Conservation (phyloP, 2,113 vertebrate species). For the Podilymbus podiceps region DNA sequence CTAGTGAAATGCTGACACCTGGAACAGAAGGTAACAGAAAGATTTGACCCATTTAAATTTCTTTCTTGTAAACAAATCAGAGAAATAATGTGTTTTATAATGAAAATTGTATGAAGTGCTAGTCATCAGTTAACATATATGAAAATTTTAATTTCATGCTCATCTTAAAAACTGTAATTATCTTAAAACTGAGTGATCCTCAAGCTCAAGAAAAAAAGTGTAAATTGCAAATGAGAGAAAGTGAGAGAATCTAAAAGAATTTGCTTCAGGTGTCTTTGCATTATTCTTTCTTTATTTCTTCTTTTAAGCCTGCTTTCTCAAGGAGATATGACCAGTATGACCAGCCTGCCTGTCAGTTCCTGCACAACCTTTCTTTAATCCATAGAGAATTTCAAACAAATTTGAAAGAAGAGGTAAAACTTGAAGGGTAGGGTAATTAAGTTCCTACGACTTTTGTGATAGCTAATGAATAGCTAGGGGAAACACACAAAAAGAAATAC, state of each 20-base stretch:
- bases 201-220: not conserved
- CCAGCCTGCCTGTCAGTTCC: not conserved
- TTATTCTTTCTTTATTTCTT: not conserved
- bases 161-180: not conserved
- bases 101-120: not conserved
- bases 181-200: not conserved
- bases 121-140: not conserved
- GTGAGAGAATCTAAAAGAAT: not conserved
- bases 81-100: not conserved
- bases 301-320: not conserved
- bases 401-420: not conserved
- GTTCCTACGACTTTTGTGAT: not conserved
- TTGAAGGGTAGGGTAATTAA: not conserved
- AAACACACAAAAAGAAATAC: not conserved
- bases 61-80: not conserved
- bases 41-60: not conserved
- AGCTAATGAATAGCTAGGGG: not conserved
- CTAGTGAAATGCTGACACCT: not conserved
- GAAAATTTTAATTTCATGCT: not conserved
- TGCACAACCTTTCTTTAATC: not conserved
- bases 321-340: not conserved
- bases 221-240: not conserved
- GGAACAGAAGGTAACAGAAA: not conserved
- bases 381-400: not conserved
- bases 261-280: not conserved